Percentiles rank a stretch among this genome's conserved stretches.
These are phyloP conservation scores for Scotopteryx bipunctaria DNA, from an alignment of 2,888 invertebrate species.

Conservation along the genomic window DNA sequence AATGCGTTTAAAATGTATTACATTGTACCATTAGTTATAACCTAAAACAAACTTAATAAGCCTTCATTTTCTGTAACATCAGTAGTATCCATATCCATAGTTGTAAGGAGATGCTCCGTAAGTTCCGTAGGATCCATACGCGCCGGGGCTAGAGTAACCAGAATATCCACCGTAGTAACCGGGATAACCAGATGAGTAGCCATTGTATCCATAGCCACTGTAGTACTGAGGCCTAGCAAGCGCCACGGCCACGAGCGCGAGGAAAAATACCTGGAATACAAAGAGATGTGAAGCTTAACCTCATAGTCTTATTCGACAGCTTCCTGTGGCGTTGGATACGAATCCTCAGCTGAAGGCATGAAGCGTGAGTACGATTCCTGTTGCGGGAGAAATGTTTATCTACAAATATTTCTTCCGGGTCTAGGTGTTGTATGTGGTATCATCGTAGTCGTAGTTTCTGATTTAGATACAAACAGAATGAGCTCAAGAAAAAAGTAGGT, in stretches of 20 bases:
- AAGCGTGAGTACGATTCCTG: no score
- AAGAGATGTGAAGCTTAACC: no score
- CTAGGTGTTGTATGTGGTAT: no score
- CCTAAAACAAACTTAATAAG: constrained; percentile 12
- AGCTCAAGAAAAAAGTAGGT: not conserved
- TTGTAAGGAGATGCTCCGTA: constrained; percentile 64
- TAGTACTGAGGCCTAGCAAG: constrained; percentile 75
- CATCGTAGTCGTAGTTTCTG: no score
- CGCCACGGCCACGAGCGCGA: constrained; percentile 72
- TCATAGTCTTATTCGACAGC: no score
- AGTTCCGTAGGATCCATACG: constrained; percentile 60
- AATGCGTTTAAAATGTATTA: constrained; percentile 33
- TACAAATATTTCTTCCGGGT: no score
- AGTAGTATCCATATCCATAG: constrained; percentile 69
- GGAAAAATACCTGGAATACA: constrained; percentile 71
- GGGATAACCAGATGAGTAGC: constrained; percentile 60
- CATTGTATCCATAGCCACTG: constrained; percentile 59
- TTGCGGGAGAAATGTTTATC: no score
- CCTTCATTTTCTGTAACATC: constrained; percentile 28
- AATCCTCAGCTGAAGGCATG: no score
- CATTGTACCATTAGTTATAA: constrained; percentile 27
- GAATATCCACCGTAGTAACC: constrained; percentile 65
- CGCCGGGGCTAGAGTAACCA: constrained; percentile 62
- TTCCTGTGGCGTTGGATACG: no score
- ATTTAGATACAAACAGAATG: not conserved